Conservation (phyloP, 2,888 invertebrate species). For the Lasioglossum oenotherae region DNA sequence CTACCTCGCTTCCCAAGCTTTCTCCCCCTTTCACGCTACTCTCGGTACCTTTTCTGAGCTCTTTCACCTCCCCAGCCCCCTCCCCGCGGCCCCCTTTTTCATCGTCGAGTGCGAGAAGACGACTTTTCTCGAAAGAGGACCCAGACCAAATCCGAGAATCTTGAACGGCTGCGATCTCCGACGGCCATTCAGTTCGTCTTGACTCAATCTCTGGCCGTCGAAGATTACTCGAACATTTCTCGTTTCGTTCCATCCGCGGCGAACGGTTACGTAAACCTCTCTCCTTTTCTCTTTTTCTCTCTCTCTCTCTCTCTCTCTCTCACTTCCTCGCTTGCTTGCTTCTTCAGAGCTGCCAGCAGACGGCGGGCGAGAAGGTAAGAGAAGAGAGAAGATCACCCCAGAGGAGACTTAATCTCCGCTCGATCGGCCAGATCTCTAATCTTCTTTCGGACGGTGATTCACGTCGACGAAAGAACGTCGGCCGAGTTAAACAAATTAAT, state of each 20-base stretch:
- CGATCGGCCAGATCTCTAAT: slow-evolving; percentile 69
- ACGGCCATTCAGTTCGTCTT: slow-evolving; percentile 65
- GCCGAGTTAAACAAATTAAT: slow-evolving; percentile 57
- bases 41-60: not conserved
- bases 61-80: slow-evolving; percentile 12
- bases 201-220: slow-evolving; percentile 66
- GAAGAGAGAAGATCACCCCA: slow-evolving; percentile 19
- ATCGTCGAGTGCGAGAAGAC: slow-evolving; percentile 35
- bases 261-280: slow-evolving; percentile 39
- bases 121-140: slow-evolving; percentile 50
- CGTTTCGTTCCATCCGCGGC: slow-evolving; percentile 46
- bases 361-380: not conserved
- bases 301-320: not conserved
- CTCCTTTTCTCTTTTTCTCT: not conserved
- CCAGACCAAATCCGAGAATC: slow-evolving; percentile 63
- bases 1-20: slow-evolving; percentile 22
- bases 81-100: not conserved
- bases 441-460: slow-evolving; percentile 55
- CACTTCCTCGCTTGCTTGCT: not conserved
- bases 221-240: slow-evolving; percentile 74
- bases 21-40: slow-evolving; percentile 24
- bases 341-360: not conserved
- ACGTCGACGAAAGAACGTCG: slow-evolving; percentile 32
- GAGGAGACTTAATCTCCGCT: slow-evolving; percentile 63
- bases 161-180: slow-evolving; percentile 62